Evolutionary conservation across 2,113 vertebrate species (phyloP), one percentile per base, ranked within the genome.

Genomic region (Hypanus sabinus): DNA sequence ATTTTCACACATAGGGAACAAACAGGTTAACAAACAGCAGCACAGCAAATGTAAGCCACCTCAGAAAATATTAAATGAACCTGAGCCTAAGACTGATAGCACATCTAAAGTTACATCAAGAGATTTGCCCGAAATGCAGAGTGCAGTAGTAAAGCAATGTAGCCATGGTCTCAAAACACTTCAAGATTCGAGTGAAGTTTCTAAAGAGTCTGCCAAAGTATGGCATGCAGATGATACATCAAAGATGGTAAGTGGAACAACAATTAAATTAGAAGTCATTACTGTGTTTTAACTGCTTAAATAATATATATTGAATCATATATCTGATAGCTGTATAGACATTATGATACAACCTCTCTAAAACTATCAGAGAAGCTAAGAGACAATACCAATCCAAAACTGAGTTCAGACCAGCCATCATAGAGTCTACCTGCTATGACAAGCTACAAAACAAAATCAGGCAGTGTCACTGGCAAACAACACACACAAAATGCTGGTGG

Each of bases 91-190:
- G 73, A 94, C 95, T 0, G 27, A 94, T 0, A n/a, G 4, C 55
- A 62, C 93, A 79, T 95, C 96, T 95, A 96, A 96, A 94, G 95
- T 96, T 94, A 94, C 94, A n/a, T 0, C 94, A 87, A 94, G 95
- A 95, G 96, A 97, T 96, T 96, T 96, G 87, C 95, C 94, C 87
- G 95, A 96, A 93, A 94, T 96, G 0, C 96, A 95, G 85, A 94
- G 94, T 92, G 33, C 94, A 88, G 95, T 94, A 94, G 95, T 75
- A 94, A 94, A 22, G 10, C 94, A 94, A 77, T 94, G 20, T 81
- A 79, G n/a, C 55, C 24, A 7, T 93, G 91, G 16, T 22, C 36
- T 93, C 36, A 73, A 12, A 93, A 46, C 55, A 36, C 27, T 24
- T 46, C 70, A 27, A 24, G 70, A 73, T 5, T 75, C 70, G 36